These are phyloP conservation scores for Megaleporinus macrocephalus DNA, from an alignment of 2,113 vertebrate species.

Conservation along the genomic window DNA sequence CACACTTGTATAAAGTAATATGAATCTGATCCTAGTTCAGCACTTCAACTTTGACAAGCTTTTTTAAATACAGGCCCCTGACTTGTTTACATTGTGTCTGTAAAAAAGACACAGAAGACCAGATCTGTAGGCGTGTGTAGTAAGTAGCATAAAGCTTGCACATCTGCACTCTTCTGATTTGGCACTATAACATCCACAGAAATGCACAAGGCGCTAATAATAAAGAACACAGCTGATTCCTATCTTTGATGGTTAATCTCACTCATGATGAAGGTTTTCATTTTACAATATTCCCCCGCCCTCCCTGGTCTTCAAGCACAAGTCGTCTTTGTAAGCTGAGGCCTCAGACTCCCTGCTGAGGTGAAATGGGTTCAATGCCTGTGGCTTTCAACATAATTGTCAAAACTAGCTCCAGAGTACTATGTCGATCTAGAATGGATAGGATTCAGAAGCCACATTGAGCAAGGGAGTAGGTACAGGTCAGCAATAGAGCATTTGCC, in stretches of 20 bases:
- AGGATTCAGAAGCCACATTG: neutral
- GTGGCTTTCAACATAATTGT: neutral
- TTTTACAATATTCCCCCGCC: neutral
- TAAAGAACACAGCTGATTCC: constrained; percentile 3
- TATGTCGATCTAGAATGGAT: neutral
- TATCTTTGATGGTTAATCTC: constrained; percentile 19
- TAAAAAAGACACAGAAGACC: neutral
- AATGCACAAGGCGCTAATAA: constrained; percentile 16
- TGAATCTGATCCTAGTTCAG: neutral
- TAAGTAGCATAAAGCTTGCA: constrained; percentile 4
- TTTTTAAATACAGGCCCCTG: neutral
- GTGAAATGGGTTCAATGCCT: neutral
- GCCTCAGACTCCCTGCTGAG: neutral
- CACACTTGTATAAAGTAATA: neutral
- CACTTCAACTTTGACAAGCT: too few species aligned
- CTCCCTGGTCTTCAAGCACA: neutral
- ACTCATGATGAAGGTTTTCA: neutral
- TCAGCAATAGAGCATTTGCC: neutral
- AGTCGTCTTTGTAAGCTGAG: neutral
- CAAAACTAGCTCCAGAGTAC: neutral
- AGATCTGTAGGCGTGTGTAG: neutral
- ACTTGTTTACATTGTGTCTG: neutral
- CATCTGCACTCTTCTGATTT: constrained; percentile 25
- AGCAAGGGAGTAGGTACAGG: neutral
- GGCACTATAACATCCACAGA: constrained; percentile 8